Evolutionary conservation across 2,113 vertebrate species (phyloP), one percentile per base, ranked within the genome.

Genomic region (Xiphias gladius): DNA sequence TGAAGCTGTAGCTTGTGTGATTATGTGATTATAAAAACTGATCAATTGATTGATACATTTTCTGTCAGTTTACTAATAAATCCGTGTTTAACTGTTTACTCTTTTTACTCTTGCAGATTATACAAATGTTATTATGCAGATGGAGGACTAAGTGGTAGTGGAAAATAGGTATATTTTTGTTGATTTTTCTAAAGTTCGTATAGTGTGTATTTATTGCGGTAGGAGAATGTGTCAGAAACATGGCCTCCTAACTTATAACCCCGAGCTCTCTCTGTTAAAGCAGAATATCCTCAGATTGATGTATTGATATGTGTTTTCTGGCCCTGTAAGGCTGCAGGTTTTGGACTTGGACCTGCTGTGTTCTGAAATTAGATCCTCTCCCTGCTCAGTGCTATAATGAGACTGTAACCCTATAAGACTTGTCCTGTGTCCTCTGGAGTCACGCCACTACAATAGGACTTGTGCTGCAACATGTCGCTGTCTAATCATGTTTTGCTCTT

Each of bases 391-490:
- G 73, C 69, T 26, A 55, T 83, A 75, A 79, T 68, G 70, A 63
- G 80, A 64, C 74, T 86, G 88, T 80, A 86, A 90, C 81, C 30
- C 61, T 76, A 76, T 64, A 63, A 76, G 83, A 55, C 52, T 8
- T 12, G 79, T 48, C 50, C 61, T 14, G 41, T 77, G 69, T 82
- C 83, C 88, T 71, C 76, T 81, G 77, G 48, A 68, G 30, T 63
- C 66, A 1, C 24, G 0, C 68, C 55, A n/a, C 28, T 1, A 80
- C 78, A 79, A 35, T 54, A 35, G 80, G 63, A 26, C 59, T 37
- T 54, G 39, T 68, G 78, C 71, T 54, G 73, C 61, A 26, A 35
- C 62, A 30, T 77, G 69, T 80, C 83, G 14, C 64, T 22, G 69
- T 63, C 57, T 52, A 65, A 73, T 68, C n/a, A 17, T 22, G 22